phyloP scores from a whole-genome alignment of 2,797 vertebrate species.

The Sciurus carolinensis region DNA sequence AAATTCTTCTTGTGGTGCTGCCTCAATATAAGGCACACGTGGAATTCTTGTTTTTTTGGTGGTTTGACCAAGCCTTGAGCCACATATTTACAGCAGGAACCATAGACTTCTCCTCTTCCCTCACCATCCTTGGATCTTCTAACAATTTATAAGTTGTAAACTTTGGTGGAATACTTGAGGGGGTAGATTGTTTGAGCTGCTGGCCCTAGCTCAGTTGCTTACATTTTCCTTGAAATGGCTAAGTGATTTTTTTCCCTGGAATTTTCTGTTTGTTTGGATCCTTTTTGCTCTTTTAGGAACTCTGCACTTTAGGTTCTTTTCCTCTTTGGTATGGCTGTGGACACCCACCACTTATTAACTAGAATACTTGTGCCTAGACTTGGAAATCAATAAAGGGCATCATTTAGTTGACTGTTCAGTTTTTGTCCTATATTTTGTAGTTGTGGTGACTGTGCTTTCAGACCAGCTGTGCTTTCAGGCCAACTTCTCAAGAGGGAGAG shows the following conservation, averaged over 20 bases:
- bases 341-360: neutral
- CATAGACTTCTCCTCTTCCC: rapidly evolving
- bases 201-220: neutral
- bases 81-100: neutral
- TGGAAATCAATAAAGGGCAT: neutral
- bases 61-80: neutral
- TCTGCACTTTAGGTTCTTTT: too few relatives aligned
- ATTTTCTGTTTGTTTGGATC: too few relatives aligned
- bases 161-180: neutral
- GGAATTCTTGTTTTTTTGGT: neutral
- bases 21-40: neutral
- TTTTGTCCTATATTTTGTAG: neutral
- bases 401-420: neutral
- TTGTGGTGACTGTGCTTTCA: neutral
- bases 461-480: too few relatives aligned
- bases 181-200: neutral
- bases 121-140: neutral
- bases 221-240: too few relatives aligned
- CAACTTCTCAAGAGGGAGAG: too few relatives aligned
- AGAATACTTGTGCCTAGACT: neutral
- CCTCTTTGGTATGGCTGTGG: neutral
- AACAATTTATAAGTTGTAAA: neutral
- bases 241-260: too few relatives aligned
- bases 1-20: too few relatives aligned
- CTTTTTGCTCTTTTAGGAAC: too few relatives aligned